Percentiles rank a stretch among this genome's conserved stretches.
Evolutionary conservation across 2,888 invertebrate genomes (phyloP).

Genomic region (Dioctria linearis): DNA sequence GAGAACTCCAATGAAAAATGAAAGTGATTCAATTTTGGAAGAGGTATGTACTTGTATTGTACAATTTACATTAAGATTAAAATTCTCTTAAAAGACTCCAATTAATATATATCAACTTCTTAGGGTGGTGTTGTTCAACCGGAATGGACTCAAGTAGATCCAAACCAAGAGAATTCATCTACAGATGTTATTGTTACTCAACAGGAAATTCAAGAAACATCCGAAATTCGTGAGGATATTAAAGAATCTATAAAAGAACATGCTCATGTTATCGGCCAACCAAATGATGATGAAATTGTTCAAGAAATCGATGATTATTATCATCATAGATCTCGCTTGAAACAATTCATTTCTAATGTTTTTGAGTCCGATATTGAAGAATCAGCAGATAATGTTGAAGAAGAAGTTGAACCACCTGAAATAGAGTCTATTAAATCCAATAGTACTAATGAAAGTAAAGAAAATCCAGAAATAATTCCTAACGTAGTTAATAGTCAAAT

Average conservation of each 20-base stretch:
- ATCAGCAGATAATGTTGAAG: slow-evolving; percentile 1
- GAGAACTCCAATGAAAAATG: not conserved
- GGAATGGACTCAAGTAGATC: slow-evolving; percentile 63
- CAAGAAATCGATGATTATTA: slow-evolving; percentile 58
- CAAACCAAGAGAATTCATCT: slow-evolving; percentile 22
- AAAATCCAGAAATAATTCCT: slow-evolving; percentile 63
- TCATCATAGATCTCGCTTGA: slow-evolving; percentile 55
- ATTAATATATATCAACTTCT: not conserved
- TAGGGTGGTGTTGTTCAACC: slow-evolving; percentile 66
- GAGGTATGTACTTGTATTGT: not conserved
- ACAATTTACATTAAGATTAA: not conserved
- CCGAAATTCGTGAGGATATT: slow-evolving; percentile 65
- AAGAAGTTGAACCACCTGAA: not conserved
- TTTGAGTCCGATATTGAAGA: slow-evolving; percentile 38
- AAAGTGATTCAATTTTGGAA: not conserved
- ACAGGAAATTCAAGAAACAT: slow-evolving; percentile 62
- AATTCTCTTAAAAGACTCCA: not conserved
- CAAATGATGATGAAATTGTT: slow-evolving; percentile 56
- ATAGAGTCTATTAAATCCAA: not conserved
- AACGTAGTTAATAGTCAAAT: slow-evolving; percentile 58
- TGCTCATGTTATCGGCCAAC: slow-evolving; percentile 57
- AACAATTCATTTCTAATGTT: slow-evolving; percentile 55
- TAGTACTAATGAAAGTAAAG: not conserved
- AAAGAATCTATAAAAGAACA: slow-evolving; percentile 60
- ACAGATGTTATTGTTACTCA: slow-evolving; percentile 63